Percentiles rank a stretch among this genome's conserved stretches.
Evolutionary conservation across 2,797 vertebrate species (phyloP).

Genomic region (Chelmon rostratus): DNA sequence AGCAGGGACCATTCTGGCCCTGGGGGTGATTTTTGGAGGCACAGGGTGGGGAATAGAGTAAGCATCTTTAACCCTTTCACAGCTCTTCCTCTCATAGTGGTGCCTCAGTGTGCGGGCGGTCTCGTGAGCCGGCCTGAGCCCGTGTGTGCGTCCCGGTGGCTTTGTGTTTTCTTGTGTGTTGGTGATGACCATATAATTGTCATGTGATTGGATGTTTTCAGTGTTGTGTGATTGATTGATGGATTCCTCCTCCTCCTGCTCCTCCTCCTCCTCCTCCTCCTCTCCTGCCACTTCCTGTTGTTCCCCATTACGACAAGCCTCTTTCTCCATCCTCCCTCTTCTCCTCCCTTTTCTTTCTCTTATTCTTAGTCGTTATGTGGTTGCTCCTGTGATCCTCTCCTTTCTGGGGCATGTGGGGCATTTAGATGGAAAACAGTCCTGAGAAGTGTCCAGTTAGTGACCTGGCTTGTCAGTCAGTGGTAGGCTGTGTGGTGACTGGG

Average conservation of each 20-base stretch:
- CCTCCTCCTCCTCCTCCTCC: constrained; percentile 32
- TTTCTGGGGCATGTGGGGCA: constrained; percentile 98
- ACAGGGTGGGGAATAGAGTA: constrained; percentile 99
- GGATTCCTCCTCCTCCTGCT: constrained; percentile 70
- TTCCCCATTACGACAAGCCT: constrained; percentile 76
- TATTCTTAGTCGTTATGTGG: constrained; percentile 87
- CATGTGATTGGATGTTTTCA: constrained; percentile 91
- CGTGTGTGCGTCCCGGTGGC: constrained; percentile 88
- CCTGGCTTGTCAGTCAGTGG: constrained; percentile 80
- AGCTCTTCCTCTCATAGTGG: constrained; percentile 87
- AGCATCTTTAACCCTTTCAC: constrained; percentile 93
- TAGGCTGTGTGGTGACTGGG: constrained; percentile 82
- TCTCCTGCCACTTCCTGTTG: constrained; percentile 71
- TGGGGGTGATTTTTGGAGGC: constrained; percentile 99
- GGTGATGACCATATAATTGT: constrained; percentile 90
- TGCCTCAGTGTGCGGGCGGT: constrained; percentile 92
- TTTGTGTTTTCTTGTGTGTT: constrained; percentile 91
- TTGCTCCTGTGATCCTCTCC: constrained; percentile 94
- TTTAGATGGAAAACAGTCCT: constrained; percentile 81
- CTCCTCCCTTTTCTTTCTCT: constrained; percentile 70
- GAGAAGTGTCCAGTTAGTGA: constrained; percentile 77
- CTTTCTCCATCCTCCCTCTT: constrained; percentile 69
- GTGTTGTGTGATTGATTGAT: constrained; percentile 92
- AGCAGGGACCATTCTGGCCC: constrained; percentile 99
- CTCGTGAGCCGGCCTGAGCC: constrained; percentile 87